Base-by-base conservation (phyloP, 2,888 invertebrate genomes). In the Gerris lacustris region DNA sequence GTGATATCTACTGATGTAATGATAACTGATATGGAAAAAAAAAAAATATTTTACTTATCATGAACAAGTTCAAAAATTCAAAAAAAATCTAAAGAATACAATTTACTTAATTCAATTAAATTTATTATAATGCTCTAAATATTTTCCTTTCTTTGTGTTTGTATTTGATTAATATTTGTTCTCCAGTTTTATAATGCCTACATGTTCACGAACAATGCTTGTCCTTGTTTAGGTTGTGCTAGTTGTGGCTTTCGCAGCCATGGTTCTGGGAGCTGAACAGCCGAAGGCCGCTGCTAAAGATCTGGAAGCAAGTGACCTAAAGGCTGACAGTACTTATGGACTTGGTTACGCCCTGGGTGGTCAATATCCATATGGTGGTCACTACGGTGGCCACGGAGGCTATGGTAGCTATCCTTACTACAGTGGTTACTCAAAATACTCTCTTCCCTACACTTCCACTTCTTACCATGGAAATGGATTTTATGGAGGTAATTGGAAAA, bases 401-500 rank as follows among this genome's bases (percentile, higher is more conserved):
- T 15, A 55, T 55, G 55, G 55, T 55, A 55, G 55, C 15, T 55
- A 55, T 55, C 55, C 55, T 11, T 55, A 55, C 55, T 55, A 55
- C 55, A 55, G 55, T 55, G 55, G 55, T 15, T 55, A 55, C 15
- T 55, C 55, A 4, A 55, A 55, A 55, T 55, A 55, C 15, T 55
- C 55, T 55, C 15, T 11, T 55, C 55, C 55, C 15, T 55, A 55
- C 55, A 55, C 55, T 15, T 11, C 55, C 55, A 55, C 55, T 4
- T 11, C 55, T 55, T 55, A 55, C 55, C 55, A 55, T 55, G 55
- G 55, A 55, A 55, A 55, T 55, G 55, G 55, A 55, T 55, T 11
- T 55, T 55, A 55, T 55, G 55, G 55, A 55, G 55, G 55, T 55
- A 55, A 11, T 55, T 55, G 31, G 31, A 31, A 31, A 31, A 31